phyloP scores from a whole-genome alignment of 1,140 invertebrate species.

The Drosophila simulans region DNA sequence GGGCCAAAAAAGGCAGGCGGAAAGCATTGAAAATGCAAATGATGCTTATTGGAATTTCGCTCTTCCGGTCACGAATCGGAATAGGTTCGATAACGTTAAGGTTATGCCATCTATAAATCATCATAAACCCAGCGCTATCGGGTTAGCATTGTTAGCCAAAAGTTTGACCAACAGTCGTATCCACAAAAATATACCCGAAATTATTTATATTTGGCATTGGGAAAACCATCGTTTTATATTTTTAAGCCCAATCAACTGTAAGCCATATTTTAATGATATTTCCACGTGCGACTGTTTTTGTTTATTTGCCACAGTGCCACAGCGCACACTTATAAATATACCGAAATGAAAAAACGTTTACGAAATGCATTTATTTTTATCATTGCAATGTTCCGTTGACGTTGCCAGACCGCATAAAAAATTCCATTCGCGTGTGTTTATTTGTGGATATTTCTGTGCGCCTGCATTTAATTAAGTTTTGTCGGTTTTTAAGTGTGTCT shows the following conservation, averaged over 20 bases:
- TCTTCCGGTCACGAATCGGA: constrained; percentile 1
- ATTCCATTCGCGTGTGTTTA: constrained; percentile 42
- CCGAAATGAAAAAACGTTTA: constrained; percentile 42
- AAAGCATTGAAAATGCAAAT: constrained; percentile 43
- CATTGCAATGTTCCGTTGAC: constrained; percentile 13
- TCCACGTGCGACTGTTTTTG: constrained; percentile 3
- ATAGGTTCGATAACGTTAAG: constrained; percentile 3
- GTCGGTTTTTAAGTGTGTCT: constrained; percentile 56
- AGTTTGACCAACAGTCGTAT: constrained; percentile 12
- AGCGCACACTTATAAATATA: constrained; percentile 22
- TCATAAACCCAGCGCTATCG: not conserved
- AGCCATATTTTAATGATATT: constrained; percentile 49
- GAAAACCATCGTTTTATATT: constrained; percentile 16
- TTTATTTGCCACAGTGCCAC: constrained; percentile 7
- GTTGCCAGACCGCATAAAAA: constrained; percentile 24
- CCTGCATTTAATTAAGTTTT: constrained; percentile 78
- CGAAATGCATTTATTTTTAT: constrained; percentile 48
- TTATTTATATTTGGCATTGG: constrained; percentile 37
- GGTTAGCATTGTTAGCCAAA: not conserved
- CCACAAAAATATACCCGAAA: constrained; percentile 27
- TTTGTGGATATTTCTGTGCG: constrained; percentile 28
- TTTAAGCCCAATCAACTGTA: constrained; percentile 48
- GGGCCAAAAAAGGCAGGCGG: constrained; percentile 1
- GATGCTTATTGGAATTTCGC: constrained; percentile 34
- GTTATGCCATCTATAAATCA: constrained; percentile 31